phyloP scores from a whole-genome alignment of 2,888 invertebrate genomes.

The Ornithoptera alexandrae region DNA sequence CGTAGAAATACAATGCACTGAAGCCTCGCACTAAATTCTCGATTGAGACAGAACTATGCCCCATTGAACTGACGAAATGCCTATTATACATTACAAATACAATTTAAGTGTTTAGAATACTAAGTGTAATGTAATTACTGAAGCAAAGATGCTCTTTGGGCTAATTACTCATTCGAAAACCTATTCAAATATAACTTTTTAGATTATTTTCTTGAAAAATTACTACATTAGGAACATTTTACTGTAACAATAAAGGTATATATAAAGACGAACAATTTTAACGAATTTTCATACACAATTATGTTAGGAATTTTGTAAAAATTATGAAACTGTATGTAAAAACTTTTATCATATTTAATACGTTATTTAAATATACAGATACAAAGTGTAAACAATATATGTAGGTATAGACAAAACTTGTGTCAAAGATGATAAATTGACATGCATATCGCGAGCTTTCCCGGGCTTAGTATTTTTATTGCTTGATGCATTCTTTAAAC shows the following conservation, averaged over 20 bases:
- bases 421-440: no score
- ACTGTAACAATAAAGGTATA: no score
- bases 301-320: not conserved
- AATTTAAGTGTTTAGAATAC: not conserved
- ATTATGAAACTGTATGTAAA: not conserved
- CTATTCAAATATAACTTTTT: no score
- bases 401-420: no score
- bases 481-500: no score
- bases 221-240: no score
- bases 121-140: not conserved
- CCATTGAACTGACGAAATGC: constrained; percentile 27
- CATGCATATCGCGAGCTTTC: no score
- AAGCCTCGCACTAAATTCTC: constrained; percentile 64
- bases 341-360: not conserved
- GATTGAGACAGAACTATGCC: constrained; percentile 56
- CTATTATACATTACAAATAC: constrained; percentile 10
- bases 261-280: not conserved
- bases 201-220: no score
- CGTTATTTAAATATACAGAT: not conserved
- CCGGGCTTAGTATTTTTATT: no score
- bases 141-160: not conserved
- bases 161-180: not conserved
- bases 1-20: constrained; percentile 62
- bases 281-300: not conserved
- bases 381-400: no score